phyloP scores from a whole-genome alignment of 2,888 invertebrate genomes.

The Meiosimyza platycephala region DNA sequence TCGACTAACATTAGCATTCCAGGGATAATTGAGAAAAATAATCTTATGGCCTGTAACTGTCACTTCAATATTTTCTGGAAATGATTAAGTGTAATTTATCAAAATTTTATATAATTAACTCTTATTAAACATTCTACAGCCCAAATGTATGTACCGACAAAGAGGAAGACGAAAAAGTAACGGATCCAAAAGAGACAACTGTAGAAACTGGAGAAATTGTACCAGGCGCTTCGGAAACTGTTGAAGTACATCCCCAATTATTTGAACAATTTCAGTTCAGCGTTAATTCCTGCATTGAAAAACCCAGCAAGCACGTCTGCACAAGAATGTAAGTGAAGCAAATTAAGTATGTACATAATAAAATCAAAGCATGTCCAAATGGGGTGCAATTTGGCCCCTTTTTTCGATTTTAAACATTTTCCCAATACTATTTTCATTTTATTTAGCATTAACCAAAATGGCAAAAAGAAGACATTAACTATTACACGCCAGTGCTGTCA shows the following conservation, averaged over 20 bases:
- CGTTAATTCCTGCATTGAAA: conserved; percentile 66
- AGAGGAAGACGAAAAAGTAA: conserved; percentile 65
- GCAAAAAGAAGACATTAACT: conserved; percentile 72
- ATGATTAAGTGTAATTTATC: too few species aligned
- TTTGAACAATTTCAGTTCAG: conserved; percentile 65
- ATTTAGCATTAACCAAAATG: conserved; percentile 70
- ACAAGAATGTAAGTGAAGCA: conserved; percentile 63
- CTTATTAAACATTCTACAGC: conserved; percentile 60
- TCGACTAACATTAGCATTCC: too few species aligned
- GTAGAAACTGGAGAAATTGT: conserved; percentile 50
- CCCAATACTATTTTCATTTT: conserved; percentile 1
- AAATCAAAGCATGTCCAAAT: background rate
- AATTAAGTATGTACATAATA: background rate
- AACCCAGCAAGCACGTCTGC: conserved; percentile 65
- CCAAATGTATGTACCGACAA: conserved; percentile 75
- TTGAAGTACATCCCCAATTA: conserved; percentile 50
- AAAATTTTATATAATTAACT: background rate
- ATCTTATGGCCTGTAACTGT: too few species aligned
- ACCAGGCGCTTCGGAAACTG: conserved; percentile 49
- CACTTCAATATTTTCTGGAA: too few species aligned
- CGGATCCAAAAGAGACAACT: conserved; percentile 47
- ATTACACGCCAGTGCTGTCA: conserved; percentile 77
- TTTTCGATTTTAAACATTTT: background rate
- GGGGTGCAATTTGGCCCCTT: conserved; percentile 15
- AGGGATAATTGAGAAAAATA: too few species aligned